Evolutionary conservation across 2,888 invertebrate genomes (phyloP), one percentile per base, ranked within the genome.

Genomic region (Andrena marginata): DNA sequence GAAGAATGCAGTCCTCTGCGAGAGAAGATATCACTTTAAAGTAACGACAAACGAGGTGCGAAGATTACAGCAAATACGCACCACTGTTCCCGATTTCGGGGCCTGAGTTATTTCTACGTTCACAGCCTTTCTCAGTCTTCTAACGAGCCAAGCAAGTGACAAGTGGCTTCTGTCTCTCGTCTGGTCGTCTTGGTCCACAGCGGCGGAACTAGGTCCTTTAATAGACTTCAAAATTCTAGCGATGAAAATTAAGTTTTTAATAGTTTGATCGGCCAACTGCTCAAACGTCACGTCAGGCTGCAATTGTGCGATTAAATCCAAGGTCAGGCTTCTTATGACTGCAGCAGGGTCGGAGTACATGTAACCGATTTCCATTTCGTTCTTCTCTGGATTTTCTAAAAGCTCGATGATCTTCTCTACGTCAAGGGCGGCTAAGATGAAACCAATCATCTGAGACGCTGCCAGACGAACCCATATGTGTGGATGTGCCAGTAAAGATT

Each of bases 401-500:
- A 95, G 89, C 63, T 91, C 89, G 29, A 96, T 95, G 63, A 97
- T 94, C 79, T 96, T 95, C 0, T 95, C 95, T 8, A 95, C 94
- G 90, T 97, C 95, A 64, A 97, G 95, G 0, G 95, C 94, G 0
- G 96, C 95, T 73, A 99, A 94, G 68, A 98, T 95, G 64, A 96
- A 95, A 0, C 97, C 97, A 60, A 98, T 94, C 82, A 98, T 95
- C 92, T 98, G 97, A 0, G 97, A 96, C 0, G 98, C 96, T 77
- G 96, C 96, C 63, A 98, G 94, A 73, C 98, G 96, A 0, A 99
- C 97, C 98, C 98, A 98, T 48, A 96, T 95, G 92, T 99, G 98
- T 16, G 97, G 97, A 93, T 99, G 97, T 0, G 95, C 96, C 20
- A 99, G 93, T 60, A 98, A 95, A 23, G 95, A 95, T 93, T 97